These are phyloP conservation scores for Aphelenchoides bicaudatus DNA, from an alignment of 2,888 invertebrate species.

Conservation along the genomic window DNA sequence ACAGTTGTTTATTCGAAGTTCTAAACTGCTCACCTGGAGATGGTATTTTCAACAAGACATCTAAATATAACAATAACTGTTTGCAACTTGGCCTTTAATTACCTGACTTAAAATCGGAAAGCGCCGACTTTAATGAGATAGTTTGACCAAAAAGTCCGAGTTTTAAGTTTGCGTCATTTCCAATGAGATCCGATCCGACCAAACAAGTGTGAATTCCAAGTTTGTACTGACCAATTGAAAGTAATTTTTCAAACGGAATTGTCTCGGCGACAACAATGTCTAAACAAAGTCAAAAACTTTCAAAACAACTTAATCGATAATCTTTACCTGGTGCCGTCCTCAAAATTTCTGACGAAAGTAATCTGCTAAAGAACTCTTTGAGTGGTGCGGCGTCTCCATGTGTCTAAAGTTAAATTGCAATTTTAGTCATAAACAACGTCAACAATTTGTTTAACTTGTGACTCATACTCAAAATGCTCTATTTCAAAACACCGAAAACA, in stretches of 20 bases:
- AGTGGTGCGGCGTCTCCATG: constrained; percentile 15
- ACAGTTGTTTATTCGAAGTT: no score
- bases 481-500: no score
- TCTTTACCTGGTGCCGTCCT: neutral
- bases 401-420: no score
- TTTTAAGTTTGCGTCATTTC: constrained; percentile 12
- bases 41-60: no score
- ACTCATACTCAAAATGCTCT: no score
- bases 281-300: no score
- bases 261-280: constrained; percentile 9
- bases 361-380: constrained; percentile 11
- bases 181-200: constrained; percentile 19
- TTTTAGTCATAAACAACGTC: no score
- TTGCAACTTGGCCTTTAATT: no score
- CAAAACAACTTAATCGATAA: no score
- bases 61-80: no score
- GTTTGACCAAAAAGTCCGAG: constrained; percentile 13
- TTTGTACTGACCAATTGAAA: constrained; percentile 15
- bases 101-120: neutral
- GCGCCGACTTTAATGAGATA: constrained; percentile 15
- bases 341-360: neutral
- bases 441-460: no score
- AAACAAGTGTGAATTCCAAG: constrained; percentile 17
- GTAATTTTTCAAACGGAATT: constrained; percentile 16
- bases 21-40: no score